A percentile compares a stretch with the other conserved stretches of the same genome.
These are phyloP conservation scores for Chymomyza amoena DNA, from an alignment of 2,888 invertebrate genomes.

Conservation along the genomic window DNA sequence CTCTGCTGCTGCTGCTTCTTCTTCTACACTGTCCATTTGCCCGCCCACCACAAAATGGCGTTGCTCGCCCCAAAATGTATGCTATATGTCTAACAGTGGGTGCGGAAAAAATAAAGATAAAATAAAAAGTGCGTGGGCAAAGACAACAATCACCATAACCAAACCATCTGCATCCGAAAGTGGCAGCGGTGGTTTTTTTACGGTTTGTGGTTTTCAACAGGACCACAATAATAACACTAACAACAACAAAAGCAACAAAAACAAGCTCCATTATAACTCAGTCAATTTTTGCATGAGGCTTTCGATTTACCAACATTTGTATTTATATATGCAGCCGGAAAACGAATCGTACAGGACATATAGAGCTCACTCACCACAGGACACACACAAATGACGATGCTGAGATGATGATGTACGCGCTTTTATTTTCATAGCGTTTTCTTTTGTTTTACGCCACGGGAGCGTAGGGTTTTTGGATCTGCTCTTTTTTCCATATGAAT, in stretches of 20 bases:
- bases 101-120: not conserved
- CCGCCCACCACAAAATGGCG: conserved; percentile 35
- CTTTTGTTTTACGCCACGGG: conserved; percentile 27
- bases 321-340: conserved; percentile 69
- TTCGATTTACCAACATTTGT: conserved; percentile 55
- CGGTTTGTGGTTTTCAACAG: too few species aligned
- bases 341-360: conserved; percentile 50
- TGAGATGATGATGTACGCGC: not conserved
- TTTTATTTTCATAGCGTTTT: conserved; percentile 3
- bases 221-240: too few species aligned
- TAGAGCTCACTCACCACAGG: conserved; percentile 49
- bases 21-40: conserved; percentile 48
- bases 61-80: conserved; percentile 31
- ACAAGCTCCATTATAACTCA: conserved; percentile 55
- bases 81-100: conserved; percentile 20
- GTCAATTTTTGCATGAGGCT: conserved; percentile 64
- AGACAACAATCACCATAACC: not conserved
- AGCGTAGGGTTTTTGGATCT: conserved; percentile 11
- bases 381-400: conserved; percentile 29
- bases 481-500: not conserved
- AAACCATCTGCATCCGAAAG: not conserved
- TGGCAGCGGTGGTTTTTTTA: too few species aligned
- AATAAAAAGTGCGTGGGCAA: not conserved
- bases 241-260: not conserved
- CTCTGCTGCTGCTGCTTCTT: conserved; percentile 10